phyloP scores from a whole-genome alignment of 2,797 vertebrate species.

The Crenuchus spilurus region DNA sequence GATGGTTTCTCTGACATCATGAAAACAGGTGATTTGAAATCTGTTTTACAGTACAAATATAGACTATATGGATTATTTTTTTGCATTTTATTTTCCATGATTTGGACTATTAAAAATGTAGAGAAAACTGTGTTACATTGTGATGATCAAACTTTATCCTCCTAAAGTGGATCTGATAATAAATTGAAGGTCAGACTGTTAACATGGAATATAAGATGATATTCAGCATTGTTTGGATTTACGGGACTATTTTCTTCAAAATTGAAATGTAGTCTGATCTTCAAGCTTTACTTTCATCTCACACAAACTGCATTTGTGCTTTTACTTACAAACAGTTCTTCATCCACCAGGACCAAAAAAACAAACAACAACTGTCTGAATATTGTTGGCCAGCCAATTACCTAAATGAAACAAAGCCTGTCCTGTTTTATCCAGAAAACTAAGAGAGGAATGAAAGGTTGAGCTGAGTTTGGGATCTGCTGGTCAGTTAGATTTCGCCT shows the following conservation, averaged over 20 bases:
- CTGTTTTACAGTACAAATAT: no score
- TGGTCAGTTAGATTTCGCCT: background rate
- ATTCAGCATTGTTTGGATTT: background rate
- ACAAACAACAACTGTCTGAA: background rate
- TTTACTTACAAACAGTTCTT: background rate
- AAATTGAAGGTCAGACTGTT: background rate
- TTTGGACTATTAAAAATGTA: no score
- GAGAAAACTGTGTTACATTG: no score
- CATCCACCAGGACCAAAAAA: background rate
- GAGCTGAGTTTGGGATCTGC: background rate
- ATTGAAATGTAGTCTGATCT: background rate
- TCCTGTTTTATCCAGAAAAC: background rate
- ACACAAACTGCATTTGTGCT: background rate
- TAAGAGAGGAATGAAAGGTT: background rate
- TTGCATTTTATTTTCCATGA: no score
- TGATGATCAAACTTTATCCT: no score
- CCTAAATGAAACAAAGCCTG: background rate
- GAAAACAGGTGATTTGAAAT: no score
- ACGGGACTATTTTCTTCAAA: background rate
- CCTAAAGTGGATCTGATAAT: background rate
- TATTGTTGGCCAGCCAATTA: background rate
- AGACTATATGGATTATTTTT: no score
- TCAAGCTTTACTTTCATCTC: background rate
- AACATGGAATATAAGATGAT: conserved; percentile 5
- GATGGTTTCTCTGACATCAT: no score